phyloP scores from a whole-genome alignment of 2,113 vertebrate species.

The Helogale parvula region DNA sequence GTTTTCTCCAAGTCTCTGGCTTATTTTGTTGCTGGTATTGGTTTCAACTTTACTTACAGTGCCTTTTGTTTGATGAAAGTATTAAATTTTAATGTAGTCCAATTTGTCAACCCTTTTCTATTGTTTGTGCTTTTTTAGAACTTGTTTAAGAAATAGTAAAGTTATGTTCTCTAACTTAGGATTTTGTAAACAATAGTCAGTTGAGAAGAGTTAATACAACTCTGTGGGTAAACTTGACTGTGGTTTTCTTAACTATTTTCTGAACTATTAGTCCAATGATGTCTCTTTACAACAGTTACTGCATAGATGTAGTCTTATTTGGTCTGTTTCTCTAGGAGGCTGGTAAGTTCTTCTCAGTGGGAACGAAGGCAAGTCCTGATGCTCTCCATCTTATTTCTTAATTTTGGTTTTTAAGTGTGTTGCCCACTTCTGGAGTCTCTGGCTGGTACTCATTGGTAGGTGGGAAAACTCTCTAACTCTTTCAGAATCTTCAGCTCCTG shows the following conservation, averaged over 20 bases:
- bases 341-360: neutral
- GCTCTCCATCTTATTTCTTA: too few species aligned
- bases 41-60: neutral
- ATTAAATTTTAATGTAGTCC: neutral
- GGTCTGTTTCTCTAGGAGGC: neutral
- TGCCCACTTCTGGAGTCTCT: neutral
- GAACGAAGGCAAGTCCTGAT: neutral
- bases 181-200: neutral
- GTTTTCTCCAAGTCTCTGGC: neutral
- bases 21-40: neutral
- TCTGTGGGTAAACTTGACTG: neutral
- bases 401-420: neutral
- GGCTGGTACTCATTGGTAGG: neutral
- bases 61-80: neutral
- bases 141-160: slow-evolving; percentile 19
- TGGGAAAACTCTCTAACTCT: neutral
- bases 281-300: neutral
- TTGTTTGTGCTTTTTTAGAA: neutral
- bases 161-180: neutral
- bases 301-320: neutral
- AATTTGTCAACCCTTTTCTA: neutral
- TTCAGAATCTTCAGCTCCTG: neutral
- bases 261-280: neutral
- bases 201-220: neutral
- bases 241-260: neutral